These are phyloP conservation scores for Nomada ruficornis DNA, from an alignment of 2,888 invertebrate species.

Conservation along the genomic window DNA sequence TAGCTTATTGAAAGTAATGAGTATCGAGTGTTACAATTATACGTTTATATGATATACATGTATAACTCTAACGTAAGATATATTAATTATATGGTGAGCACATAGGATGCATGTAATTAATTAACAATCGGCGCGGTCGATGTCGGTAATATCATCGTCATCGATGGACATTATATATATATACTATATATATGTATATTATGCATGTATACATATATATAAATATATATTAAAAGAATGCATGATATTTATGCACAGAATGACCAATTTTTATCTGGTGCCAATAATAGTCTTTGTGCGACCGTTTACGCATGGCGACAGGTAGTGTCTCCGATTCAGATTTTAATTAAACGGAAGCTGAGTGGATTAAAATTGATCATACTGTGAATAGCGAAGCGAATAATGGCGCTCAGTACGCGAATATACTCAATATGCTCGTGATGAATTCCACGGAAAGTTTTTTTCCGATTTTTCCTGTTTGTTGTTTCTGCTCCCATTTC, in stretches of 20 bases:
- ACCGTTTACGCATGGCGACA: not conserved
- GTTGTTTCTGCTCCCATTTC: not conserved
- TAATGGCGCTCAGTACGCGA: conserved; percentile 57
- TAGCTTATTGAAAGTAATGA: conserved; percentile 64
- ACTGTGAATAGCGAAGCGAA: conserved; percentile 45
- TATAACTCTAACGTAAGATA: conserved; percentile 70
- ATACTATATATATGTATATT: conserved; percentile 49
- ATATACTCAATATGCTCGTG: conserved; percentile 60
- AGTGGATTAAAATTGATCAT: conserved; percentile 61
- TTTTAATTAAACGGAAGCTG: conserved; percentile 5
- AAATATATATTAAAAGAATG: conserved; percentile 16
- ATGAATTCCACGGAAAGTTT: conserved; percentile 41
- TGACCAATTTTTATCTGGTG: conserved; percentile 59
- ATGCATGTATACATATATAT: conserved; percentile 47
- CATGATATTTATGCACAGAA: conserved; percentile 56
- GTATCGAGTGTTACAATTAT: conserved; percentile 64
- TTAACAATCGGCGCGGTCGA: conserved; percentile 21
- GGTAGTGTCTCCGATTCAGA: conserved; percentile 12
- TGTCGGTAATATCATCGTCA: conserved; percentile 10
- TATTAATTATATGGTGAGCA: conserved; percentile 64
- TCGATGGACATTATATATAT: not conserved
- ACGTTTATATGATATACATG: conserved; percentile 66
- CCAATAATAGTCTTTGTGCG: conserved; percentile 23
- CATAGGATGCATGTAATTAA: conserved; percentile 69
- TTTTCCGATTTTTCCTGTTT: conserved; percentile 22